A percentile compares a stretch with the other conserved stretches of the same genome.
Conservation (phyloP, 2,113 vertebrate species). For the Eulemur rufifrons region DNA sequence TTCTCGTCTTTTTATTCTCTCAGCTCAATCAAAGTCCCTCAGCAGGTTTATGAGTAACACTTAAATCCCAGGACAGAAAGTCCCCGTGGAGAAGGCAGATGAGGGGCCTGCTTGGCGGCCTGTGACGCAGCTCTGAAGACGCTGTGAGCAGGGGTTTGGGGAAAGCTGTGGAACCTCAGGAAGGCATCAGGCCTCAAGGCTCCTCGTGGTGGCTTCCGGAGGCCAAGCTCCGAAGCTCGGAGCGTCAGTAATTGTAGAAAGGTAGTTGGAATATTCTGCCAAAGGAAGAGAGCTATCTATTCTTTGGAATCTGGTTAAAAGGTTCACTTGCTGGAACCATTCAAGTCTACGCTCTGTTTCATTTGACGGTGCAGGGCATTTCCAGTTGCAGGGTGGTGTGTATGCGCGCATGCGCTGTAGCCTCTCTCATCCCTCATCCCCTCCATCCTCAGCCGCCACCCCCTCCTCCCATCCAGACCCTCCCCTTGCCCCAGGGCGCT, state of each 20-base stretch:
- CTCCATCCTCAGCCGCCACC: rapidly evolving
- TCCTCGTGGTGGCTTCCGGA: neutral
- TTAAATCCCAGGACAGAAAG: slow-evolving; percentile 62
- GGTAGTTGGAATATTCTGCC: neutral
- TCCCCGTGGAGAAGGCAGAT: neutral
- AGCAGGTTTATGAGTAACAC: neutral
- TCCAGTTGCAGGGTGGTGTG: neutral
- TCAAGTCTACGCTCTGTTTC: neutral
- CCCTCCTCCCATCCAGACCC: neutral
- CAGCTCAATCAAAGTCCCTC: slow-evolving; percentile 5
- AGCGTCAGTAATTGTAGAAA: neutral
- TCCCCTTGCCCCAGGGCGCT: neutral
- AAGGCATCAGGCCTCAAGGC: rapidly evolving
- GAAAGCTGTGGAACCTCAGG: neutral
- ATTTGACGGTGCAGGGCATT: neutral
- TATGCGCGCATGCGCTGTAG: neutral
- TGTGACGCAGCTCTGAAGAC: neutral
- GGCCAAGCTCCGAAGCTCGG: neutral
- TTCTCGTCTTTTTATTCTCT: neutral
- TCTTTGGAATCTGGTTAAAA: neutral
- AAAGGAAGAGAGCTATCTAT: neutral
- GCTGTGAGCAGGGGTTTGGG: no score
- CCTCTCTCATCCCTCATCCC: neutral
- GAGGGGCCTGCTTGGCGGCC: neutral
- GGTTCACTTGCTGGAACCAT: neutral